Percentiles rank a stretch among this genome's conserved stretches.
Evolutionary conservation across 2,888 invertebrate species (phyloP).

Genomic region (Oxyteleia sp.): DNA sequence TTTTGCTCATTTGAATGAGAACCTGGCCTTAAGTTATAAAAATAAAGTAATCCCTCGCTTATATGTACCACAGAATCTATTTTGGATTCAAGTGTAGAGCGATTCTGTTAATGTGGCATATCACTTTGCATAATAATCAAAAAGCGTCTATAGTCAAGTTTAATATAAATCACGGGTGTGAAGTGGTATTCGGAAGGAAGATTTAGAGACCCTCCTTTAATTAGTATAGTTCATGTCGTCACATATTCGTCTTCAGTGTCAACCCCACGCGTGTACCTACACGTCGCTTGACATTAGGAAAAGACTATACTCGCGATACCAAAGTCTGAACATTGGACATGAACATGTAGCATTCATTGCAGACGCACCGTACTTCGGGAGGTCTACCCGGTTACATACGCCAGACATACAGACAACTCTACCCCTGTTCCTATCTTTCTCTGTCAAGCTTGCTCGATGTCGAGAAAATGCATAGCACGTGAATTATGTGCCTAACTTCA

Average conservation of each 20-base stretch:
- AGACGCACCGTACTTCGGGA: conserved; percentile 69
- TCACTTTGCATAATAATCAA: conserved; percentile 59
- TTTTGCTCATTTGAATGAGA: too few relatives aligned
- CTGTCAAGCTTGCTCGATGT: conserved; percentile 67
- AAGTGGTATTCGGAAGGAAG: conserved; percentile 57
- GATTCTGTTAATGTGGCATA: conserved; percentile 35
- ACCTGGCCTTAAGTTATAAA: background rate
- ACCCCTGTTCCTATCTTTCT: conserved; percentile 64
- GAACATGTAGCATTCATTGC: conserved; percentile 72
- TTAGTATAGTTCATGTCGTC: conserved; percentile 69
- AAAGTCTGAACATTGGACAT: conserved; percentile 74
- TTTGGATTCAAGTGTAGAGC: conserved; percentile 10
- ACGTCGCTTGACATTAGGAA: conserved; percentile 71
- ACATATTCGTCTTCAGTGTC: conserved; percentile 71
- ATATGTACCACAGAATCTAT: conserved; percentile 13
- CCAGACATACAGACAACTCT: conserved; percentile 60
- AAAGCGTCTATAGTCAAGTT: conserved; percentile 42
- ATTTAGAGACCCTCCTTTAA: conserved; percentile 68
- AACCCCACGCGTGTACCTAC: conserved; percentile 68
- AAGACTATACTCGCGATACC: conserved; percentile 64
- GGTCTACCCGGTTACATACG: conserved; percentile 60
- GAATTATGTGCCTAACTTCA: conserved; percentile 70
- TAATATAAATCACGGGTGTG: conserved; percentile 55
- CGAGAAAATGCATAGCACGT: conserved; percentile 71
- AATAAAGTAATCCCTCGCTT: background rate